Percentiles rank a stretch among this genome's conserved stretches.
These are phyloP conservation scores for Enteromius argenteus DNA, from an alignment of 2,797 vertebrate genomes.

Conservation along the genomic window DNA sequence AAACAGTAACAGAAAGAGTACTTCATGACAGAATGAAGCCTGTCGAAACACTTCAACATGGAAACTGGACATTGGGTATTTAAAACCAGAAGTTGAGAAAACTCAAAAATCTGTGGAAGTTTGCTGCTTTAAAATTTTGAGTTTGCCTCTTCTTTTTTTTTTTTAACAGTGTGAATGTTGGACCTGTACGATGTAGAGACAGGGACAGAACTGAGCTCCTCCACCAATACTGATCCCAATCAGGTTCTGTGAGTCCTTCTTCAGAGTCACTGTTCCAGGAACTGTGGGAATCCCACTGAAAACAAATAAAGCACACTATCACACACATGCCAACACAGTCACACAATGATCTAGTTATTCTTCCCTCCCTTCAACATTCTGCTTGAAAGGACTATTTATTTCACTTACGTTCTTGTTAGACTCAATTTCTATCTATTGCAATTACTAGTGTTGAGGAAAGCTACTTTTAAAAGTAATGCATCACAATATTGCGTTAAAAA, in stretches of 20 bases:
- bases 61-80: background rate
- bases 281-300: slow-evolving; percentile 95
- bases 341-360: too few species aligned
- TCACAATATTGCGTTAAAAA: too few species aligned
- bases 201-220: slow-evolving; percentile 96
- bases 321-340: background rate
- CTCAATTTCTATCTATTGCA: background rate
- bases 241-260: slow-evolving; percentile 94
- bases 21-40: too few species aligned
- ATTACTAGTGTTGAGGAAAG: background rate
- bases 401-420: background rate
- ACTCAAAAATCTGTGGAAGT: too few species aligned
- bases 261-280: slow-evolving; percentile 91
- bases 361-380: too few species aligned
- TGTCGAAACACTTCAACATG: background rate
- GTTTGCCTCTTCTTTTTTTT: too few species aligned
- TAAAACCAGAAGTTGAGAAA: too few species aligned
- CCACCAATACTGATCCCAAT: slow-evolving; percentile 98
- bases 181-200: slow-evolving; percentile 98
- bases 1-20: too few species aligned
- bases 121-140: too few species aligned
- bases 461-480: too few species aligned
- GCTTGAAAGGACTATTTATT: background rate
- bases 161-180: background rate
- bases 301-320: slow-evolving; percentile 6